These are phyloP conservation scores for Danaus chrysippus DNA, from an alignment of 2,888 invertebrate genomes.

Conservation along the genomic window DNA sequence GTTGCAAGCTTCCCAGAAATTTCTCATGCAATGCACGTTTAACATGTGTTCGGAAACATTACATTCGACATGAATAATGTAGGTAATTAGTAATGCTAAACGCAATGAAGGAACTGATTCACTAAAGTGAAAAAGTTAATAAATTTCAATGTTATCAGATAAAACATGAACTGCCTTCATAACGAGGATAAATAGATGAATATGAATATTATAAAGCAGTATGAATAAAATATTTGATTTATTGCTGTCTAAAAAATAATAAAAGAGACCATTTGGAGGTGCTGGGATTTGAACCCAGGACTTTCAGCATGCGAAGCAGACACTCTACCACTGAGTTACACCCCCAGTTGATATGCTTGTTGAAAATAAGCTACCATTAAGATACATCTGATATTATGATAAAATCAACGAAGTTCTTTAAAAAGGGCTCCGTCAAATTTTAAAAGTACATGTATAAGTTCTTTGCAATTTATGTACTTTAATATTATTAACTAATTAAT, in stretches of 20 bases:
- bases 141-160: slow-evolving; percentile 4
- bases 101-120: neutral
- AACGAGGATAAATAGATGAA: too few relatives aligned
- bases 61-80: slow-evolving; percentile 2
- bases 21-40: slow-evolving; percentile 24
- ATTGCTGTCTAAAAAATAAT: neutral
- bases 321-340: slow-evolving; percentile 75
- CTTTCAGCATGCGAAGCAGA: slow-evolving; percentile 84
- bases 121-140: slow-evolving; percentile 2
- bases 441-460: too few relatives aligned
- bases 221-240: neutral
- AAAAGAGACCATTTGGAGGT: slow-evolving; percentile 66
- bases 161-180: neutral
- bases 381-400: too few relatives aligned
- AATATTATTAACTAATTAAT: too few relatives aligned
- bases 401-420: too few relatives aligned
- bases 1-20: slow-evolving; percentile 31
- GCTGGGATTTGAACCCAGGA: slow-evolving; percentile 83
- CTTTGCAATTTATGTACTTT: too few relatives aligned
- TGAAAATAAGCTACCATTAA: too few relatives aligned
- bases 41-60: slow-evolving; percentile 27
- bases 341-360: slow-evolving; percentile 32
- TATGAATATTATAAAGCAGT: neutral
- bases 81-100: neutral
- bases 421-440: too few relatives aligned